Percentiles rank a stretch among this genome's conserved stretches.
These are phyloP conservation scores for Anagyrus pseudococci DNA, from an alignment of 2,888 invertebrate genomes.

Conservation along the genomic window DNA sequence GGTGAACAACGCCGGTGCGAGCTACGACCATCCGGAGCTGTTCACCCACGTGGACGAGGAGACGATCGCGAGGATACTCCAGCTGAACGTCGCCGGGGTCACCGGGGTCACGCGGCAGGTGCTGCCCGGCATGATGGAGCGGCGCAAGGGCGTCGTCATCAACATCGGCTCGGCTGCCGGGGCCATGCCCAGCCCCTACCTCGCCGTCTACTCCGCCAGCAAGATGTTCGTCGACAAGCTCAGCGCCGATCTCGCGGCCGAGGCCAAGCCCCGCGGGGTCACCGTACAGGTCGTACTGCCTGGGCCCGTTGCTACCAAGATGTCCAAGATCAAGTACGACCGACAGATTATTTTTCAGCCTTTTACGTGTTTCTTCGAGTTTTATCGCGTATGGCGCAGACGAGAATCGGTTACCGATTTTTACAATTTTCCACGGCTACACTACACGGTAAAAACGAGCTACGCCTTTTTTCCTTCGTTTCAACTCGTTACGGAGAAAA, in stretches of 20 bases:
- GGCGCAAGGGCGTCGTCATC: conserved; percentile 83
- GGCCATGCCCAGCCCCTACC: conserved; percentile 79
- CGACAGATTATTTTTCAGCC: not conserved
- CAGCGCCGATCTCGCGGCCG: conserved; percentile 76
- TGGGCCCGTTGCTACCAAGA: conserved; percentile 90
- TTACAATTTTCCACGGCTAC: too few relatives aligned
- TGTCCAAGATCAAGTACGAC: conserved; percentile 75
- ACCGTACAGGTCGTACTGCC: conserved; percentile 83
- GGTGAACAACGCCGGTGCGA: conserved; percentile 75
- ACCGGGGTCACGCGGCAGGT: conserved; percentile 71
- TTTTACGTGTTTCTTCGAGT: conserved; percentile 17
- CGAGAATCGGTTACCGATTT: not conserved
- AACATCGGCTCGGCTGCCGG: conserved; percentile 89
- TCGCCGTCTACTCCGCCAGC: conserved; percentile 86
- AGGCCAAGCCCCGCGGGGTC: conserved; percentile 76
- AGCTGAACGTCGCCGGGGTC: conserved; percentile 65
- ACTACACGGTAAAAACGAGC: too few relatives aligned
- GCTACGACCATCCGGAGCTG: conserved; percentile 69
- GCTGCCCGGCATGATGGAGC: conserved; percentile 83
- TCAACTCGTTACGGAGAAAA: too few relatives aligned
- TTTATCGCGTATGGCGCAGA: not conserved
- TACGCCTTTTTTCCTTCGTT: too few relatives aligned
- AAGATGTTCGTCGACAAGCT: conserved; percentile 89
- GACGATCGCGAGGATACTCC: conserved; percentile 52
- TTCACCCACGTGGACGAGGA: conserved; percentile 59